Conservation (phyloP, 2,113 vertebrate genomes). For the Tretioscincus oriximinensis region DNA sequence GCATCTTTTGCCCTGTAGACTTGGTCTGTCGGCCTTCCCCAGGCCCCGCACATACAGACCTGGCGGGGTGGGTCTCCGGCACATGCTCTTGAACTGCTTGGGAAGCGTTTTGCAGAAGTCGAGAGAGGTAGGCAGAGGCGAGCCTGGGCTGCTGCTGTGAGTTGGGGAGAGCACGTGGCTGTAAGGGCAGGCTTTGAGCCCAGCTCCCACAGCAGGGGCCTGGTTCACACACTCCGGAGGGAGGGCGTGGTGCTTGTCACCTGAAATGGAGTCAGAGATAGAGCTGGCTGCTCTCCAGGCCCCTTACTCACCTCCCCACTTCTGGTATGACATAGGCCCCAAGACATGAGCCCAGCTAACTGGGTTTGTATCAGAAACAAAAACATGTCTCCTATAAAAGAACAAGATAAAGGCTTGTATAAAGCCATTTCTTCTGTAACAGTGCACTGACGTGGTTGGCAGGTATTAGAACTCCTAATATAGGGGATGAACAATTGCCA, state of each 20-base stretch:
- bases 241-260: conserved; percentile 50
- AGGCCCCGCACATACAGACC: conserved; percentile 62
- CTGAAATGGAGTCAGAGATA: conserved; percentile 52
- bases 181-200: conserved; percentile 86
- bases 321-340: background rate
- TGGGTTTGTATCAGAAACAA: background rate
- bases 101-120: conserved; percentile 90
- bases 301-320: conserved; percentile 18
- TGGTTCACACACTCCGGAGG: conserved; percentile 62
- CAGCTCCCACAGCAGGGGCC: conserved; percentile 65
- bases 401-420: background rate
- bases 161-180: conserved; percentile 80
- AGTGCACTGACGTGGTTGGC: background rate
- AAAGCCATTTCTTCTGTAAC: background rate
- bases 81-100: conserved; percentile 94
- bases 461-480: background rate
- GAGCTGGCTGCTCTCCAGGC: conserved; percentile 17
- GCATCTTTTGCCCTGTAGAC: background rate
- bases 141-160: conserved; percentile 76
- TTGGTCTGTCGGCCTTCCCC: conserved; percentile 61
- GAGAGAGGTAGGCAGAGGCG: conserved; percentile 86
- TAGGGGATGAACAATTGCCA: background rate
- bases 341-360: background rate
- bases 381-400: background rate
- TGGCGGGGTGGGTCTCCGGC: conserved; percentile 86